Conservation (phyloP, 2,113 vertebrate genomes). For the Lasiurus cinereus region DNA sequence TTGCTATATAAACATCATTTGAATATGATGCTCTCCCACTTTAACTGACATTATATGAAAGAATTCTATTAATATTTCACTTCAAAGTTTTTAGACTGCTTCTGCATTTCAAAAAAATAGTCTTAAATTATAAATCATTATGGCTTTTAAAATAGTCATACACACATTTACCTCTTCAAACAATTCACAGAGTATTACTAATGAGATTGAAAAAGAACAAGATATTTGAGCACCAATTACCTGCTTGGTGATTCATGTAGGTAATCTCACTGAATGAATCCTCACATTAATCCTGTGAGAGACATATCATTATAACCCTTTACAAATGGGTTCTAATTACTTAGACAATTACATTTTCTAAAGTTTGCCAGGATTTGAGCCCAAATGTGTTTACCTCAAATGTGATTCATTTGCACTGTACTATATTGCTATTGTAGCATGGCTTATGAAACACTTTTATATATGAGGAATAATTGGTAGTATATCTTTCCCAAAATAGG, state of each 20-base stretch:
- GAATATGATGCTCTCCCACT: not conserved
- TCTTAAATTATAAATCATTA: not conserved
- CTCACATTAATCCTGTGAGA: constrained; percentile 26
- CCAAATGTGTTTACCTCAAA: constrained; percentile 29
- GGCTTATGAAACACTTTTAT: constrained; percentile 29
- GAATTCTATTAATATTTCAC: constrained; percentile 34
- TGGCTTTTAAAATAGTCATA: constrained; percentile 4
- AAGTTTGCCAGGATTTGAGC: constrained; percentile 3
- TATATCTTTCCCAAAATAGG: constrained; percentile 1
- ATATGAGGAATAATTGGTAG: constrained; percentile 27
- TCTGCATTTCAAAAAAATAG: constrained; percentile 29
- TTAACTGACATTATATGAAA: constrained; percentile 33
- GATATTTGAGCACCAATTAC: constrained; percentile 12
- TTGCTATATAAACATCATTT: not conserved
- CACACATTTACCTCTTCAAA: constrained; percentile 24
- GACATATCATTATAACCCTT: not conserved
- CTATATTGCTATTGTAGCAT: not conserved
- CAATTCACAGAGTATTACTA: not conserved
- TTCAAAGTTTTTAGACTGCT: not conserved
- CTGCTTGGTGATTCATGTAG: constrained; percentile 25
- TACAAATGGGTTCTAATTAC: constrained; percentile 52
- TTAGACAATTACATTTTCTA: constrained; percentile 59
- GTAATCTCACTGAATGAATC: constrained; percentile 31
- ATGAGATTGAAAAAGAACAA: constrained; percentile 49
- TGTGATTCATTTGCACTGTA: not conserved